Evolutionary conservation across 2,888 invertebrate genomes (phyloP).

Genomic region (Stenoptilia bipunctidactyla): DNA sequence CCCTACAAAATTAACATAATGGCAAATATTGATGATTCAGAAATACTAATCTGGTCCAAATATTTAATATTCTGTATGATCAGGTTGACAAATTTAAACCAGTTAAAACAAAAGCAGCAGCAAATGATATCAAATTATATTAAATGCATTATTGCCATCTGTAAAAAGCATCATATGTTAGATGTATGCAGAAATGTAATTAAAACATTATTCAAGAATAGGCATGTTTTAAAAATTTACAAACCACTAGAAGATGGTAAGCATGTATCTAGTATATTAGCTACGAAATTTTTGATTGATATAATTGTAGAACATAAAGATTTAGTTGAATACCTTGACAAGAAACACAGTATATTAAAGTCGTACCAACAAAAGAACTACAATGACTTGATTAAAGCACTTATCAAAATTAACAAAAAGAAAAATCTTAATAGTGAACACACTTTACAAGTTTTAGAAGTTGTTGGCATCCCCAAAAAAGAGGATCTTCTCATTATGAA

Average conservation of each 20-base stretch:
- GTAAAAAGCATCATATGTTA: slow-evolving; percentile 35
- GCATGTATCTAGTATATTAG: slow-evolving; percentile 27
- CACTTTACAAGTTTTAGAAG: slow-evolving; percentile 49
- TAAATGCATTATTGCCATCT: slow-evolving; percentile 35
- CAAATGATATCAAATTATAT: slow-evolving; percentile 36
- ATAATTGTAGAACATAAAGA: slow-evolving; percentile 34
- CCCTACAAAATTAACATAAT: slow-evolving; percentile 29
- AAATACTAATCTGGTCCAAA: slow-evolving; percentile 49
- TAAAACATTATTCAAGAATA: slow-evolving; percentile 42
- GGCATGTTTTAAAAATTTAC: slow-evolving; percentile 47
- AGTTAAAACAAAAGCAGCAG: slow-evolving; percentile 28
- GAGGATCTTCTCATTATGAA: slow-evolving; percentile 54
- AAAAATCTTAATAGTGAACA: slow-evolving; percentile 38
- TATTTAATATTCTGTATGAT: slow-evolving; percentile 50
- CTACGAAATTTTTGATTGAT: slow-evolving; percentile 44
- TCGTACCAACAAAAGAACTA: slow-evolving; percentile 70
- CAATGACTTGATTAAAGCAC: slow-evolving; percentile 45
- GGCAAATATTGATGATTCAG: slow-evolving; percentile 35
- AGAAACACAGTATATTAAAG: slow-evolving; percentile 41
- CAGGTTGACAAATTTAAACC: slow-evolving; percentile 36
- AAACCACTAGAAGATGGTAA: slow-evolving; percentile 40
- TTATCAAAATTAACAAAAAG: slow-evolving; percentile 55
- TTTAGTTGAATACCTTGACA: slow-evolving; percentile 36
- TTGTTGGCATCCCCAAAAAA: slow-evolving; percentile 40
- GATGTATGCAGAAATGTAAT: slow-evolving; percentile 39